Evolutionary conservation across 2,888 invertebrate species (phyloP).

Genomic region (Standfussiana lucernea): DNA sequence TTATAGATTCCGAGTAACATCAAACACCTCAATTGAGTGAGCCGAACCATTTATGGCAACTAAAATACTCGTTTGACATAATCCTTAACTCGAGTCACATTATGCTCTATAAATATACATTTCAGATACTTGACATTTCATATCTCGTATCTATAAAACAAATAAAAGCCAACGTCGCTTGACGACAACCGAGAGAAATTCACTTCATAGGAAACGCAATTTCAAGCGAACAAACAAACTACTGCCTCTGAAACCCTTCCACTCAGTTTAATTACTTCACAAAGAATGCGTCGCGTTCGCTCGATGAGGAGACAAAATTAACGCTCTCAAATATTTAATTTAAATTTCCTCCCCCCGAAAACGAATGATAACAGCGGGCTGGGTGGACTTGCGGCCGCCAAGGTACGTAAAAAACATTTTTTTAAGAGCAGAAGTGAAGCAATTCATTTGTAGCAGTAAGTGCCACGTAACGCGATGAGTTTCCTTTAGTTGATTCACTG

Average conservation of each 20-base stretch:
- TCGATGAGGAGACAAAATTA: conserved; percentile 91
- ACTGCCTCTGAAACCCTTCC: conserved; percentile 89
- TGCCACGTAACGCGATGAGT: conserved; percentile 83
- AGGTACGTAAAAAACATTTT: conserved; percentile 79
- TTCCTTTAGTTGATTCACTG: conserved; percentile 83
- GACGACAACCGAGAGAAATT: conserved; percentile 83
- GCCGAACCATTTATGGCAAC: conserved; percentile 4
- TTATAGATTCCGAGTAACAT: conserved; percentile 34
- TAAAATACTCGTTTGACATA: conserved; percentile 22
- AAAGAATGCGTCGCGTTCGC: conserved; percentile 90
- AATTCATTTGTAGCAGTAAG: conserved; percentile 84
- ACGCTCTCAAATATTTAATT: conserved; percentile 91
- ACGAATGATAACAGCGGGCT: conserved; percentile 88
- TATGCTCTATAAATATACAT: conserved; percentile 56
- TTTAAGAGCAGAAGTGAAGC: conserved; percentile 78
- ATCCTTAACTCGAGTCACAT: conserved; percentile 41
- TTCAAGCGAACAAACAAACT: conserved; percentile 90
- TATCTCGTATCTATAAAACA: conserved; percentile 67
- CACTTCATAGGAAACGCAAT: conserved; percentile 89
- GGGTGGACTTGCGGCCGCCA: conserved; percentile 79
- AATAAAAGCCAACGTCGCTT: conserved; percentile 73
- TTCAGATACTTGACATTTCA: conserved; percentile 61
- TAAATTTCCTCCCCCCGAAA: conserved; percentile 88
- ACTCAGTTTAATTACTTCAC: conserved; percentile 91
- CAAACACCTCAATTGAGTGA: conserved; percentile 29